Evolutionary conservation across 2,888 invertebrate genomes (phyloP).

Genomic region (Drosophila emarginata): DNA sequence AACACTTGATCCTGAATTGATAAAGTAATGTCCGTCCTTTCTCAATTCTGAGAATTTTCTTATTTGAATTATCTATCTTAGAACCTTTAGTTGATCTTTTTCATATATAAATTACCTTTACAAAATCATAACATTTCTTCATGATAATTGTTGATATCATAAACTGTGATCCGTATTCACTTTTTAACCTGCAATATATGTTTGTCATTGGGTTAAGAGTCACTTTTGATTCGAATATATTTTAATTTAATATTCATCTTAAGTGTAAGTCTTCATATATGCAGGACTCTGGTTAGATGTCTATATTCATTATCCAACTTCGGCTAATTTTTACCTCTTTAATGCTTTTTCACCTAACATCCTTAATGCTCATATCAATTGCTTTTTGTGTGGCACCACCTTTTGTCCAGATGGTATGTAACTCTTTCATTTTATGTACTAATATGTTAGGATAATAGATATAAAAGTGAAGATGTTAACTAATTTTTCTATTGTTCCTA

Average conservation of each 20-base stretch:
- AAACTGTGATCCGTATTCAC: background rate
- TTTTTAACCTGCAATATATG: background rate
- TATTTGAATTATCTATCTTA: too few relatives aligned
- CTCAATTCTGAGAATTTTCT: background rate
- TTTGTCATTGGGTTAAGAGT: background rate
- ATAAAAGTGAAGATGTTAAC: background rate
- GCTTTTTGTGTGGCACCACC: slow-evolving; percentile 59
- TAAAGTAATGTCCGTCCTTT: background rate
- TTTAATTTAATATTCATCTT: background rate
- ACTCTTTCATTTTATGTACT: slow-evolving; percentile 51
- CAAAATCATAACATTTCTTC: too few relatives aligned
- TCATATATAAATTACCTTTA: too few relatives aligned
- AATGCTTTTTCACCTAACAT: slow-evolving; percentile 29
- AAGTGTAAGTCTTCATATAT: background rate
- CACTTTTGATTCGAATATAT: background rate
- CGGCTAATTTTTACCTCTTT: slow-evolving; percentile 32
- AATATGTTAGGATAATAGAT: slow-evolving; percentile 16
- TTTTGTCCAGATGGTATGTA: slow-evolving; percentile 76
- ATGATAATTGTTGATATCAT: too few relatives aligned
- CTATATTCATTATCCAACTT: background rate
- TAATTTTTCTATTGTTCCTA: slow-evolving; percentile 73
- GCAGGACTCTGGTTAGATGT: background rate
- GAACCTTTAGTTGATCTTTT: too few relatives aligned
- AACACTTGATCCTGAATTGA: background rate
- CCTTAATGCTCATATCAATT: slow-evolving; percentile 48